Conservation (phyloP, 2,888 invertebrate species). For the Azorinus chamasolen region DNA sequence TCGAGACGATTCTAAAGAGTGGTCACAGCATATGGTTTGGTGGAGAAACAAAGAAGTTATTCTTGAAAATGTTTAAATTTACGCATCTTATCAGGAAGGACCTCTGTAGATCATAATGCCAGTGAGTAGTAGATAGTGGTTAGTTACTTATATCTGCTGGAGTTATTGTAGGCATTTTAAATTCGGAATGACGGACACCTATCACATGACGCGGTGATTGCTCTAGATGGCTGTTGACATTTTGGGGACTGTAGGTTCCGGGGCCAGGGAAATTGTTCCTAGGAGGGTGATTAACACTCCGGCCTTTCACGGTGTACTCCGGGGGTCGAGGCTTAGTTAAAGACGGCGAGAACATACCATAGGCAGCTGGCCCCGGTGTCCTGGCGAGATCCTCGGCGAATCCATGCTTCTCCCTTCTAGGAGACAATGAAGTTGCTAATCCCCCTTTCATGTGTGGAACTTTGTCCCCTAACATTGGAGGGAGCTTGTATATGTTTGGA, state of each 20-base stretch:
- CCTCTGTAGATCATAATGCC: too few relatives aligned
- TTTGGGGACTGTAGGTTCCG: slow-evolving; percentile 71
- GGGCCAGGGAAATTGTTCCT: slow-evolving; percentile 74
- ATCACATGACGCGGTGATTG: slow-evolving; percentile 72
- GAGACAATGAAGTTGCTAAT: slow-evolving; percentile 51
- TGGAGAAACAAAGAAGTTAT: too few relatives aligned
- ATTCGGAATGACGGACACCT: slow-evolving; percentile 76
- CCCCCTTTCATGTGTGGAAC: slow-evolving; percentile 66
- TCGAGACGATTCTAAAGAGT: too few relatives aligned
- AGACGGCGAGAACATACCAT: slow-evolving; percentile 58
- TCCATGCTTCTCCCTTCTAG: slow-evolving; percentile 60
- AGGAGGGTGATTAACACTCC: slow-evolving; percentile 46
- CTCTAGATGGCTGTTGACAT: slow-evolving; percentile 61
- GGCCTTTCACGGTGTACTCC: slow-evolving; percentile 68
- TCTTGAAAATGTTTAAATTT: too few relatives aligned
- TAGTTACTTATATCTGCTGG: slow-evolving; percentile 70
- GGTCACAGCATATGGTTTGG: too few relatives aligned
- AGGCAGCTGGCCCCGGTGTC: slow-evolving; percentile 74
- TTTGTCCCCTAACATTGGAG: slow-evolving; percentile 68
- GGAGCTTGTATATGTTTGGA: slow-evolving; percentile 71
- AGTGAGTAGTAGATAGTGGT: too few relatives aligned
- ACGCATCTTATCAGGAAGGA: too few relatives aligned
- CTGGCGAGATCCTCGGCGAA: slow-evolving; percentile 74
- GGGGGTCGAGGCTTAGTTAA: slow-evolving; percentile 64
- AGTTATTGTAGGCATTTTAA: slow-evolving; percentile 71